A percentile compares a stretch with the other conserved stretches of the same genome.
phyloP scores from a whole-genome alignment of 1,140 invertebrate species.

The Scaptomyza hsui region DNA sequence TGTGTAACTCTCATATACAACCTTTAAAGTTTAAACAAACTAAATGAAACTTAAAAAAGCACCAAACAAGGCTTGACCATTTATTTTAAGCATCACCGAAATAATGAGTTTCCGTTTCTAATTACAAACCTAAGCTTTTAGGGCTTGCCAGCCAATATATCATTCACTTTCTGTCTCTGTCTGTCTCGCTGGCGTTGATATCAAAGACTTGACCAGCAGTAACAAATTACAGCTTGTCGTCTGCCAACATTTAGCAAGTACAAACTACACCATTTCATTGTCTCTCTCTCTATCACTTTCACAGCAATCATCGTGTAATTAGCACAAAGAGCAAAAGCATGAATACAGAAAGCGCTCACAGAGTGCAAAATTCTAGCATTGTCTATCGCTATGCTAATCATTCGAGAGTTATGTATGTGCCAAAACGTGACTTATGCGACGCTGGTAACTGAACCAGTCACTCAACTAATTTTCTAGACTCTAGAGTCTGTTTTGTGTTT shows the following conservation, averaged over 20 bases:
- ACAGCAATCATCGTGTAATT: slow-evolving; percentile 44
- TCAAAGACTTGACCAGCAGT: slow-evolving; percentile 17
- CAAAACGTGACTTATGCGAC: slow-evolving; percentile 62
- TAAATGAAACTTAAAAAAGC: neutral
- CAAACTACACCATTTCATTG: neutral
- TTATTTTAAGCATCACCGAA: slow-evolving; percentile 1
- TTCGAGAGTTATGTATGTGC: slow-evolving; percentile 54
- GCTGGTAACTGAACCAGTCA: slow-evolving; percentile 14
- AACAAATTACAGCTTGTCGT: slow-evolving; percentile 22
- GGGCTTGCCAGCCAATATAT: neutral
- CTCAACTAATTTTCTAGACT: slow-evolving; percentile 10
- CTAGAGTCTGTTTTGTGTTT: slow-evolving; percentile 1
- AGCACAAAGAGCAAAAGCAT: slow-evolving; percentile 25
- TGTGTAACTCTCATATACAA: too few relatives aligned
- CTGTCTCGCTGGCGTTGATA: neutral
- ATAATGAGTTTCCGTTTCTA: neutral
- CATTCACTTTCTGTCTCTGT: neutral
- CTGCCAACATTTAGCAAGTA: slow-evolving; percentile 16
- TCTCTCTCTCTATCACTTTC: neutral
- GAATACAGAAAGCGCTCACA: neutral
- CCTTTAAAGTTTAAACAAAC: too few relatives aligned
- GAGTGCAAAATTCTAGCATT: neutral
- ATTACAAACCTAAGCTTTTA: neutral
- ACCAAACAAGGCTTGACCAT: neutral
- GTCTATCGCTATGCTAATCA: slow-evolving; percentile 55